Conservation (phyloP, 2,113 vertebrate genomes). For the Pteruthius melanotis region DNA sequence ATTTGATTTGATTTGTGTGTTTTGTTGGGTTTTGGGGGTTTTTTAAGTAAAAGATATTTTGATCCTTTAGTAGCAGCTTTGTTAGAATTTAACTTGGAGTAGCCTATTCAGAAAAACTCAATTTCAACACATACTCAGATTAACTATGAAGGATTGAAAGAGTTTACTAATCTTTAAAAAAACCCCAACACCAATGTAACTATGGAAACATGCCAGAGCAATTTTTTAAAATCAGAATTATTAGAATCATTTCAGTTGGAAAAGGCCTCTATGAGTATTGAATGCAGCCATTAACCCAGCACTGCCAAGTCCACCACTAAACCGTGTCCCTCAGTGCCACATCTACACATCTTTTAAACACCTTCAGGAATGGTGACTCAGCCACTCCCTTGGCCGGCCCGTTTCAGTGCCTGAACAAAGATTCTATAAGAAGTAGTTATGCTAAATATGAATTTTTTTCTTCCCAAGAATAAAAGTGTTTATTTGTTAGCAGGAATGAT, state of each 20-base stretch:
- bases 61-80: not conserved
- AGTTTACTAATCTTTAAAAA: not conserved
- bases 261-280: not conserved
- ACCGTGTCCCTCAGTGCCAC: accelerated
- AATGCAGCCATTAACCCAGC: not conserved
- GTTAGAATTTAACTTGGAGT: not conserved
- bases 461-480: not conserved
- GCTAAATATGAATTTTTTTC: not conserved
- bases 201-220: not conserved
- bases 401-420: not conserved
- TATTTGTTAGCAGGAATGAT: not conserved
- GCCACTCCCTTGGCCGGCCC: not conserved
- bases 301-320: not conserved
- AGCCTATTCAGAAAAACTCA: not conserved
- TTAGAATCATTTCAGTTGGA: not conserved
- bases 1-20: not conserved
- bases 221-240: not conserved
- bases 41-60: not conserved
- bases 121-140: not conserved
- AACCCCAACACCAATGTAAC: not conserved
- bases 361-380: not conserved
- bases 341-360: not conserved
- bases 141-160: not conserved
- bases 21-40: accelerated
- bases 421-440: not conserved